Conservation (phyloP, 2,113 vertebrate genomes). For the Callopanchax toddi region DNA sequence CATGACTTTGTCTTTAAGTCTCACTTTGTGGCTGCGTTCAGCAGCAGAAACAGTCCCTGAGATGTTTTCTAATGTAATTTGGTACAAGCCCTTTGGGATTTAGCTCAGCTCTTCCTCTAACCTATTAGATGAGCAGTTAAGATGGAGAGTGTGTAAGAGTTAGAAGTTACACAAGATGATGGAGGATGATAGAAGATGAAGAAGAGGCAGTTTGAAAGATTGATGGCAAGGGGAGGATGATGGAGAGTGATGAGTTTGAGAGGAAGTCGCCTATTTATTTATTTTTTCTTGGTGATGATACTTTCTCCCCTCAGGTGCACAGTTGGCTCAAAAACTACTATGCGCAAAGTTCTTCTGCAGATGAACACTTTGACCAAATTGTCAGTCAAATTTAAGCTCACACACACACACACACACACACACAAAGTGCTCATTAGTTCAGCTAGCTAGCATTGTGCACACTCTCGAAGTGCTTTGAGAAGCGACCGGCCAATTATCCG, state of each 20-base stretch:
- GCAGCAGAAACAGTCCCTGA: slow-evolving; percentile 7
- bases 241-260: slow-evolving; percentile 59
- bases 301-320: slow-evolving; percentile 21
- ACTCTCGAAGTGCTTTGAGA: slow-evolving; percentile 68
- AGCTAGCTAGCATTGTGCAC: slow-evolving; percentile 68
- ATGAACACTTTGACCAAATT: slow-evolving; percentile 38
- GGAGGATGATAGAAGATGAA: slow-evolving; percentile 60
- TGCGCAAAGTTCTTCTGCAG: slow-evolving; percentile 19
- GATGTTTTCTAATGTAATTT: slow-evolving; percentile 46
- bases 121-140: slow-evolving; percentile 44
- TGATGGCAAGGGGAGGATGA: slow-evolving; percentile 52
- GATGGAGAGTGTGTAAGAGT: slow-evolving; percentile 41
- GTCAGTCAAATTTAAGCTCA: slow-evolving; percentile 38
- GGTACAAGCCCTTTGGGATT: slow-evolving; percentile 25
- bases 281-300: neutral
- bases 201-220: slow-evolving; percentile 63
- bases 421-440: slow-evolving; percentile 72
- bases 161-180: slow-evolving; percentile 53
- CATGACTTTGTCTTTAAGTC: slow-evolving; percentile 3
- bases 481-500: slow-evolving; percentile 73
- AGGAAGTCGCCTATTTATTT: slow-evolving; percentile 24
- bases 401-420: slow-evolving; percentile 23
- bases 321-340: slow-evolving; percentile 2
- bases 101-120: slow-evolving; percentile 41
- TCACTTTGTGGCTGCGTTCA: slow-evolving; percentile 14